Conservation (phyloP, 2,888 invertebrate genomes). For the Pristionchus exspectatus region DNA sequence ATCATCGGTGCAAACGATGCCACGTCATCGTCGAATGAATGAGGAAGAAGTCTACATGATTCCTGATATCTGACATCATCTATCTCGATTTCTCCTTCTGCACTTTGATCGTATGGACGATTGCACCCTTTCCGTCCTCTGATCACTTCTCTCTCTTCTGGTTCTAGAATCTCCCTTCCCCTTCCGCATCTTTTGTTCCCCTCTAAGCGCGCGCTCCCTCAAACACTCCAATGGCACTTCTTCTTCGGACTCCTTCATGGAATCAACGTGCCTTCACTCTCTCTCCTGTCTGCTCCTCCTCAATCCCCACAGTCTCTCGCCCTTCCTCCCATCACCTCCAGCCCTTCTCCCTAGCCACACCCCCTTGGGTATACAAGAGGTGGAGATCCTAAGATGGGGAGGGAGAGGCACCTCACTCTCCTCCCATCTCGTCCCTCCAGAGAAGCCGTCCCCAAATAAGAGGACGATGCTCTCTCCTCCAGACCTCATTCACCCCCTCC, state of each 20-base stretch:
- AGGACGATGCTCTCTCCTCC: not conserved
- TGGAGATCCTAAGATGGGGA: slow-evolving; percentile 52
- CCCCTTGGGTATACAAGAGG: slow-evolving; percentile 39
- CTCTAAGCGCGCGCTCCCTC: not conserved
- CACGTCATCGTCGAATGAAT: not conserved
- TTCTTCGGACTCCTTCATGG: not conserved
- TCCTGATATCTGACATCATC: not conserved
- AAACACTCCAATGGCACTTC: slow-evolving; percentile 7
- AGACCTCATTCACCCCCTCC: not conserved
- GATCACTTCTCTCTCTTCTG: slow-evolving; percentile 25
- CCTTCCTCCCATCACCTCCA: not conserved
- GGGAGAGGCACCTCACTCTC: slow-evolving; percentile 56
- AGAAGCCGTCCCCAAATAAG: slow-evolving; percentile 43
- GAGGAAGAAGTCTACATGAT: not conserved
- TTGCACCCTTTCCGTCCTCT: not conserved
- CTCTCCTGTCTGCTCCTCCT: not conserved
- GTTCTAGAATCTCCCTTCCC: slow-evolving; percentile 1
- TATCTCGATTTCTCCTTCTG: not conserved
- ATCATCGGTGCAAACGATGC: not conserved
- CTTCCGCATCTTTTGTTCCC: slow-evolving; percentile 19
- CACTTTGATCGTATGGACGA: not conserved
- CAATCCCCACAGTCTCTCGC: not conserved
- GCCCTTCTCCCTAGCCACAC: not conserved
- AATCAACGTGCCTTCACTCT: not conserved
- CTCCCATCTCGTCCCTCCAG: not conserved